A percentile compares a stretch with the other conserved stretches of the same genome.
phyloP scores from a whole-genome alignment of 2,888 invertebrate species.

The Drosophila melanosoma region DNA sequence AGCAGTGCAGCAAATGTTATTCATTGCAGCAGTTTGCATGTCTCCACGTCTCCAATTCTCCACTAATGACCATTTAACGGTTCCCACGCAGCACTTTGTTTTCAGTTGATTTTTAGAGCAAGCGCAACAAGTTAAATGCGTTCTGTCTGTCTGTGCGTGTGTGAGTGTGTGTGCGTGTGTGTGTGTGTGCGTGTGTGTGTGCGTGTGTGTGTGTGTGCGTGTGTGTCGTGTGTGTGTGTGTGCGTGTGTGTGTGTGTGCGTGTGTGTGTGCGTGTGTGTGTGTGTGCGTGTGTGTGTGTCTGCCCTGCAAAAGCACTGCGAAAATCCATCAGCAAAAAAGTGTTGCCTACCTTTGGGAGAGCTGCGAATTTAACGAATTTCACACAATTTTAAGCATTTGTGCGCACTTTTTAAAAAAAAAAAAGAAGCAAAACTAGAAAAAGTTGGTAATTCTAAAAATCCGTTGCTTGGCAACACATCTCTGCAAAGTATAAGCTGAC shows the following conservation, averaged over 20 bases:
- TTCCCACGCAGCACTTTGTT: conserved; percentile 66
- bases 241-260: conserved; percentile 7
- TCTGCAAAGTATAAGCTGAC: too few relatives aligned
- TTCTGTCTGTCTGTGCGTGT: neutral
- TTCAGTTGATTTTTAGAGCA: conserved; percentile 58
- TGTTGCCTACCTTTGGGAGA: conserved; percentile 65
- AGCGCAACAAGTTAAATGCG: conserved; percentile 65
- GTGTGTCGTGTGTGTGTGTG: conserved; percentile 4
- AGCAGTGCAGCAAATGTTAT: neutral
- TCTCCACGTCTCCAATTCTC: neutral
- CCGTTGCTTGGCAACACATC: neutral
- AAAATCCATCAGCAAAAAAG: conserved; percentile 44
- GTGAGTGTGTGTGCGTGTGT: conserved; percentile 3
- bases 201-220: conserved; percentile 9
- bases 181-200: conserved; percentile 8
- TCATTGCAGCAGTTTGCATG: neutral
- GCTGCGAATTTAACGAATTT: conserved; percentile 15
- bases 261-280: conserved; percentile 3
- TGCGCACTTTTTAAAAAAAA: neutral
- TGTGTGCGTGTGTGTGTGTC: conserved; percentile 12
- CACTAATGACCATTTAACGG: conserved; percentile 10
- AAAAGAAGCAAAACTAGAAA: neutral
- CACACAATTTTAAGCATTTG: neutral
- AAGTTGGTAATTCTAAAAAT: neutral
- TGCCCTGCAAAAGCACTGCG: conserved; percentile 36